Percentiles rank a stretch among this genome's conserved stretches.
Conservation (phyloP, 2,888 invertebrate species). For the Drosophila monieri region DNA sequence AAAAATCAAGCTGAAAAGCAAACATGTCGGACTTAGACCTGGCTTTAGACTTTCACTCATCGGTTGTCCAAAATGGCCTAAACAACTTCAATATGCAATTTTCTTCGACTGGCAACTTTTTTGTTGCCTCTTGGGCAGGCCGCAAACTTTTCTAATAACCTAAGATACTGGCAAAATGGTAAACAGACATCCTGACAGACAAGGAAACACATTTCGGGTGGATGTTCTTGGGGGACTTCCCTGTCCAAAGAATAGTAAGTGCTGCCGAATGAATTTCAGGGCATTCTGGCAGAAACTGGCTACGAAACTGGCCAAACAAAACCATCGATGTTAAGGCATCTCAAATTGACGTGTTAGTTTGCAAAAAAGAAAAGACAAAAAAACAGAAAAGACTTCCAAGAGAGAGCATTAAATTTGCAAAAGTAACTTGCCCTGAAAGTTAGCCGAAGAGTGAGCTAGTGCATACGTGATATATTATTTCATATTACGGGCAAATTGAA, state of each 20-base stretch:
- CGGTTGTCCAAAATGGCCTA: slow-evolving; percentile 34
- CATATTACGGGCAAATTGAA: slow-evolving; percentile 59
- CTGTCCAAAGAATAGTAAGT: slow-evolving; percentile 28
- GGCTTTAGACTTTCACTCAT: neutral
- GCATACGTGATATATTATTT: slow-evolving; percentile 65
- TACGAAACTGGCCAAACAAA: neutral
- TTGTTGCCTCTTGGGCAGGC: slow-evolving; percentile 21
- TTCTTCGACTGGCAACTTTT: slow-evolving; percentile 42
- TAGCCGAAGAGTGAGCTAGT: slow-evolving; percentile 11
- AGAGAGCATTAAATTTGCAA: slow-evolving; percentile 51
- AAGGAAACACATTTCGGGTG: slow-evolving; percentile 23
- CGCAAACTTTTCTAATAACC: slow-evolving; percentile 64
- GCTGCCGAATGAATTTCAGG: slow-evolving; percentile 33
- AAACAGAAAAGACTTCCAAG: slow-evolving; percentile 34
- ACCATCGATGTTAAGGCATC: slow-evolving; percentile 52
- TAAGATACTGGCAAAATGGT: slow-evolving; percentile 52
- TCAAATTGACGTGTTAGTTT: slow-evolving; percentile 60
- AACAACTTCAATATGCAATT: slow-evolving; percentile 43
- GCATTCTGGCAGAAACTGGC: slow-evolving; percentile 9
- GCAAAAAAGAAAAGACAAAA: slow-evolving; percentile 11
- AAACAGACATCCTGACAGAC: slow-evolving; percentile 23
- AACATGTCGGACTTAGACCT: neutral
- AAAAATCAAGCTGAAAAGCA: neutral
- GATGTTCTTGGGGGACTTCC: neutral
- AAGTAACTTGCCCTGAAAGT: slow-evolving; percentile 50